Conservation (phyloP, 2,113 vertebrate genomes). For the Dicerorhinus sumatrensis region DNA sequence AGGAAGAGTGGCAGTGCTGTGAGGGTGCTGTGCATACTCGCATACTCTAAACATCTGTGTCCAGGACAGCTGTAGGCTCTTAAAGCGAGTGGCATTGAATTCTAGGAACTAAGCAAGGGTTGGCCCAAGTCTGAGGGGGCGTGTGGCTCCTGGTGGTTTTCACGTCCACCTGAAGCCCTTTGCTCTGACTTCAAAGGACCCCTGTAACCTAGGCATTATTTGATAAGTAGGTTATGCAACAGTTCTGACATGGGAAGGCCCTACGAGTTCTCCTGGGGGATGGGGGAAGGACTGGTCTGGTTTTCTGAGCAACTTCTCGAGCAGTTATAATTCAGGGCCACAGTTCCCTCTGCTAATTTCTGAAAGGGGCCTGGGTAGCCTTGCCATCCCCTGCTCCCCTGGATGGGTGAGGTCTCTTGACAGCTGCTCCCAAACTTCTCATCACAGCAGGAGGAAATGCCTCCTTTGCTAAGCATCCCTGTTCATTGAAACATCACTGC, state of each 20-base stretch:
- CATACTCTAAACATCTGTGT: not conserved
- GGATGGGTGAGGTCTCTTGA: not conserved
- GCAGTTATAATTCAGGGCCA: not conserved
- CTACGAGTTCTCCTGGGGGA: not conserved
- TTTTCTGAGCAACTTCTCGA: constrained; percentile 55
- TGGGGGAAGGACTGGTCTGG: not conserved
- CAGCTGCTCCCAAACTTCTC: not conserved
- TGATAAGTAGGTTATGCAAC: constrained; percentile 8
- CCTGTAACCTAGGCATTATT: not conserved
- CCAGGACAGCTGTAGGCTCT: not conserved
- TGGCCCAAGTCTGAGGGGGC: not conserved
- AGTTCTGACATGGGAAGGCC: not conserved
- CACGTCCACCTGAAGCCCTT: not conserved
- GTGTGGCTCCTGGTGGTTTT: not conserved
- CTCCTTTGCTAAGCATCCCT: not conserved
- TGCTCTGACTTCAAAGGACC: constrained; percentile 15
- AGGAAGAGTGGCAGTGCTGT: not conserved
- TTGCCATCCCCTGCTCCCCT: not conserved
- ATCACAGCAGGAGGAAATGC: not conserved
- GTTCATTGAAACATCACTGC: not conserved
- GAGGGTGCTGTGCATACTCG: not conserved
- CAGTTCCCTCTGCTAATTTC: not conserved
- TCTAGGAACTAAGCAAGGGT: not conserved
- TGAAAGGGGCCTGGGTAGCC: not conserved
- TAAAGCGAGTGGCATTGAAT: not conserved